Percentiles rank a stretch among this genome's conserved stretches.
These are phyloP conservation scores for Todus mexicanus DNA, from an alignment of 2,797 vertebrate species.

Conservation along the genomic window DNA sequence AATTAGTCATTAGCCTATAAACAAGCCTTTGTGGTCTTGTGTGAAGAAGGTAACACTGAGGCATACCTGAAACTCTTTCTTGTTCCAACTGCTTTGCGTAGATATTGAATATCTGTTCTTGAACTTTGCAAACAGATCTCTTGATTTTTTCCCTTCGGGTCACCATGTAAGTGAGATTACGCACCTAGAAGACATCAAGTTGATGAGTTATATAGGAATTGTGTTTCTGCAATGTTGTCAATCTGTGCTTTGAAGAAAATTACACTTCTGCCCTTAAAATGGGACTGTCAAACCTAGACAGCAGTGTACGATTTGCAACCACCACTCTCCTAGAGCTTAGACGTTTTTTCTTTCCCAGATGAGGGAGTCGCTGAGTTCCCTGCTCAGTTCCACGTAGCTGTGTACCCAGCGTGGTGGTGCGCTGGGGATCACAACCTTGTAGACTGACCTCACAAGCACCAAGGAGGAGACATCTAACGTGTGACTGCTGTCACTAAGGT, in stretches of 20 bases:
- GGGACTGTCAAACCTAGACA: background rate
- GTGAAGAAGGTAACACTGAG: background rate
- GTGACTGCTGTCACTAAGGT: background rate
- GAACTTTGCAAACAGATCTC: slow-evolving; percentile 89
- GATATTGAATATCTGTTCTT: slow-evolving; percentile 96
- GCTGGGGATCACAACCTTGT: background rate
- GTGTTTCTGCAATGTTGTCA: background rate
- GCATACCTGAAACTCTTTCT: slow-evolving; percentile 84
- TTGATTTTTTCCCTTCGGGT: slow-evolving; percentile 97
- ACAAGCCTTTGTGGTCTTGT: background rate
- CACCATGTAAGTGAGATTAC: slow-evolving; percentile 99
- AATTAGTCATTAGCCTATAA: background rate
- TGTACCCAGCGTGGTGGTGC: background rate
- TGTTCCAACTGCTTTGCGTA: slow-evolving; percentile 87
- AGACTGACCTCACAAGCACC: background rate
- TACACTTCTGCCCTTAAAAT: background rate
- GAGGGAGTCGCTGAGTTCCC: background rate
- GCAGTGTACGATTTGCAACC: background rate
- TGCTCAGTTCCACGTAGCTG: background rate
- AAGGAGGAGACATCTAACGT: background rate
- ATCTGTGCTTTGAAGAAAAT: background rate
- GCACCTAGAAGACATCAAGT: slow-evolving; percentile 80
- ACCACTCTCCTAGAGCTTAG: background rate
- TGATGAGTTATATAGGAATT: background rate
- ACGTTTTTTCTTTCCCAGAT: background rate